Evolutionary conservation across 2,888 invertebrate genomes (phyloP).

Genomic region (Morinoia aosen): DNA sequence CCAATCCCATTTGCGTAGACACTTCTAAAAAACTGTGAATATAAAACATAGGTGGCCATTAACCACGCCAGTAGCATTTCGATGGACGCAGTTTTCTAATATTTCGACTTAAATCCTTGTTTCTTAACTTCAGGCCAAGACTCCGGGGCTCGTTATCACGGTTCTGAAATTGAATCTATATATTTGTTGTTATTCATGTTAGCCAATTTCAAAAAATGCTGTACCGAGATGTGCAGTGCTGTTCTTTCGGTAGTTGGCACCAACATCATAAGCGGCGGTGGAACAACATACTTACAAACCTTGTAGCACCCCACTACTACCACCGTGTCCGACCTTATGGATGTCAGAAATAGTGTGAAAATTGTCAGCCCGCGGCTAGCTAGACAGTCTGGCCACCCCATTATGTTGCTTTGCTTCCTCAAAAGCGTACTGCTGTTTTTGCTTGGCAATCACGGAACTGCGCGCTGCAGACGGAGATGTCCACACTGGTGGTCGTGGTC

Average conservation of each 20-base stretch:
- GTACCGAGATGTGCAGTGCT: background rate
- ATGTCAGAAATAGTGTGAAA: background rate
- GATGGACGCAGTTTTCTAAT: background rate
- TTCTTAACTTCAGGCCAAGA: background rate
- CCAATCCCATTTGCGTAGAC: background rate
- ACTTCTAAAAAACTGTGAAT: background rate
- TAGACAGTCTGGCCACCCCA: background rate
- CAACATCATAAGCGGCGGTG: background rate
- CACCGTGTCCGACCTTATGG: background rate
- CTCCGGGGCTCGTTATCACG: background rate
- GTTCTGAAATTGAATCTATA: background rate
- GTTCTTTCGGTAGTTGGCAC: background rate
- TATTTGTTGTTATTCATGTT: background rate
- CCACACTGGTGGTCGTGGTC: background rate
- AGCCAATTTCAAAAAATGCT: background rate
- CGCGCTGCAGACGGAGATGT: background rate
- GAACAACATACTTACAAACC: background rate
- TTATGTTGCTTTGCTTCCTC: background rate
- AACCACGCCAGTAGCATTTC: background rate
- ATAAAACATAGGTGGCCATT: background rate
- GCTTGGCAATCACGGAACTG: slow-evolving; percentile 44
- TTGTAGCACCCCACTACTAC: background rate
- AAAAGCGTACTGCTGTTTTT: background rate
- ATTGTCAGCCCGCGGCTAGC: background rate
- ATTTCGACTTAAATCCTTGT: background rate